Evolutionary conservation across 2,888 invertebrate genomes (phyloP).

Genomic region (Temnothorax unifasciatus): DNA sequence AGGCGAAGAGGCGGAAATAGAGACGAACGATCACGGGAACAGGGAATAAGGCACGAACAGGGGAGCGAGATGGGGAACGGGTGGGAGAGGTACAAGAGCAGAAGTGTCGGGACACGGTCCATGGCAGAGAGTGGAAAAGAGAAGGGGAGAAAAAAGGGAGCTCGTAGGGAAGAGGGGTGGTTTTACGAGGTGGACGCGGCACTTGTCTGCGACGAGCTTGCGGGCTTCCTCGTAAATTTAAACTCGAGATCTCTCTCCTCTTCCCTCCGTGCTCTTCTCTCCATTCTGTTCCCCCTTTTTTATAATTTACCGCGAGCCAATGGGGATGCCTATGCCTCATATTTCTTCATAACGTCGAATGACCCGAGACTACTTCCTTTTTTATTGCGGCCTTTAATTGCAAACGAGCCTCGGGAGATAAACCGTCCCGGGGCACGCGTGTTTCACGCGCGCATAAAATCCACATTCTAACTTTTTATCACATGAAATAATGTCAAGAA

Average conservation of each 20-base stretch:
- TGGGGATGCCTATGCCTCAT: constrained; percentile 67
- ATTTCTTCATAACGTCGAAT: constrained; percentile 68
- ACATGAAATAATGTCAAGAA: neutral
- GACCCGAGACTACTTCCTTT: constrained; percentile 30
- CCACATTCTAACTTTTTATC: neutral
- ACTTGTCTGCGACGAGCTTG: constrained; percentile 75
- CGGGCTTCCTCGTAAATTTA: constrained; percentile 74
- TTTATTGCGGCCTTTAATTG: constrained; percentile 45
- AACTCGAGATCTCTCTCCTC: constrained; percentile 61
- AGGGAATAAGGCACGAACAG: neutral
- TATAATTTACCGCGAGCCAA: constrained; percentile 70
- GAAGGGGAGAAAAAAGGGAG: neutral
- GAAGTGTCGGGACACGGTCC: constrained; percentile 30
- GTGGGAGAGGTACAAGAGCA: constrained; percentile 19
- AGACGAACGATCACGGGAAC: constrained; percentile 23
- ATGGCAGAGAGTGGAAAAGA: constrained; percentile 3
- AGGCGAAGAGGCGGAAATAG: neutral
- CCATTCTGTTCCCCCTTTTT: constrained; percentile 45
- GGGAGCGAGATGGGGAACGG: neutral
- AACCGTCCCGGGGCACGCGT: constrained; percentile 11
- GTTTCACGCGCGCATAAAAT: constrained; percentile 7
- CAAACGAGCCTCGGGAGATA: constrained; percentile 44
- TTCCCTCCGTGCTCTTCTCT: neutral
- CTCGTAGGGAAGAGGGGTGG: constrained; percentile 57
- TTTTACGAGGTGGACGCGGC: constrained; percentile 75